These are phyloP conservation scores for Seriola rivoliana DNA, from an alignment of 2,113 vertebrate species.

Conservation along the genomic window DNA sequence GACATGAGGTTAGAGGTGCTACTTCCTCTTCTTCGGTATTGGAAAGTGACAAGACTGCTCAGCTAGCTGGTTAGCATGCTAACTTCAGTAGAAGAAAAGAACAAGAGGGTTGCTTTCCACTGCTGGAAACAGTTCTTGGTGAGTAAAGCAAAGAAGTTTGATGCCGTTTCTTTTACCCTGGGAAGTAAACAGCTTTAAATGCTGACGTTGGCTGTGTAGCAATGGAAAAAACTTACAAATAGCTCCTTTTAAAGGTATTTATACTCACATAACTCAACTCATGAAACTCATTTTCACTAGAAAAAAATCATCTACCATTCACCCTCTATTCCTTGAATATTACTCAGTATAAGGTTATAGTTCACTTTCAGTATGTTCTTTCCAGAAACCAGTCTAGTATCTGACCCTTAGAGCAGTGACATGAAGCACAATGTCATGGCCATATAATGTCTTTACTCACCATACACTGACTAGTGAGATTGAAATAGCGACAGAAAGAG, in stretches of 20 bases:
- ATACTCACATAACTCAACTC: neutral
- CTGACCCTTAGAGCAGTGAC: slow-evolving; percentile 1
- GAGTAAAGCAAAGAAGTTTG: too few relatives aligned
- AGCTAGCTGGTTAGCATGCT: too few relatives aligned
- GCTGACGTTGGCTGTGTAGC: too few relatives aligned
- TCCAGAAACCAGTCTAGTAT: neutral
- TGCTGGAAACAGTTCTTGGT: too few relatives aligned
- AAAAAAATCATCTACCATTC: neutral
- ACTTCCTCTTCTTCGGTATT: too few relatives aligned
- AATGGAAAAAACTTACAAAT: too few relatives aligned
- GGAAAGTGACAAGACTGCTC: too few relatives aligned
- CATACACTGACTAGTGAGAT: slow-evolving; percentile 9
- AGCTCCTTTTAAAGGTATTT: neutral
- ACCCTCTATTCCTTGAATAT: neutral
- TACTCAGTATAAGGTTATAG: neutral
- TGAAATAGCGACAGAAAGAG: neutral
- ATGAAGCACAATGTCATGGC: slow-evolving; percentile 60
- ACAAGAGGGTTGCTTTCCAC: too few relatives aligned
- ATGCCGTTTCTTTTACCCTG: too few relatives aligned
- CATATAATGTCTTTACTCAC: slow-evolving; percentile 52
- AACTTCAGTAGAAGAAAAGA: too few relatives aligned
- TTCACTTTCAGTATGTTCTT: slow-evolving; percentile 52
- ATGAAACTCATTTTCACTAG: neutral
- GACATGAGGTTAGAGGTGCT: too few relatives aligned
- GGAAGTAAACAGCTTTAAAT: too few relatives aligned